These are phyloP conservation scores for Drosophila setosimentum DNA, from an alignment of 2,888 invertebrate species.

Conservation along the genomic window DNA sequence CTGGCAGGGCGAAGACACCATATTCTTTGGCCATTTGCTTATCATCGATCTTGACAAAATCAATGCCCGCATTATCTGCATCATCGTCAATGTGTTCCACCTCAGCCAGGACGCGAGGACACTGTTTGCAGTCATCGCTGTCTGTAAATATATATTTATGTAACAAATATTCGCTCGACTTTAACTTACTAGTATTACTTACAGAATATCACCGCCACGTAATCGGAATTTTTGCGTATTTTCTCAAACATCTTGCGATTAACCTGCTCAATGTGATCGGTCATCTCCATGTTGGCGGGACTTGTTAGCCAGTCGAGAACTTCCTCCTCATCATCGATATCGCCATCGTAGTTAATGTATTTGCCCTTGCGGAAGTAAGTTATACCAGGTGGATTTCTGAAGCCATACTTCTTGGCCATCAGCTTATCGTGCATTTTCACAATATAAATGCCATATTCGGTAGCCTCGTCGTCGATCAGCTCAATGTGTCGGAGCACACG, in stretches of 20 bases:
- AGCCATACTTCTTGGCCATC: constrained; percentile 97
- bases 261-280: constrained; percentile 96
- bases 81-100: constrained; percentile 98
- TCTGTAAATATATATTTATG: constrained; percentile 86
- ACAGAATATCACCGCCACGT: constrained; percentile 97
- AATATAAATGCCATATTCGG: constrained; percentile 95
- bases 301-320: constrained; percentile 95
- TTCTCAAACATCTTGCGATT: constrained; percentile 97
- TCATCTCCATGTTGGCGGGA: constrained; percentile 97
- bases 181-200: constrained; percentile 85
- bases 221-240: constrained; percentile 94
- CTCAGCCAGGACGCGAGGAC: constrained; percentile 93
- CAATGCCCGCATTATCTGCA: constrained; percentile 94
- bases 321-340: constrained; percentile 96
- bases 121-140: constrained; percentile 97
- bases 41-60: constrained; percentile 96
- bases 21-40: constrained; percentile 93
- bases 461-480: constrained; percentile 95
- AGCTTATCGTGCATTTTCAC: constrained; percentile 94
- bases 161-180: not conserved
- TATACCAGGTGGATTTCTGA: constrained; percentile 94
- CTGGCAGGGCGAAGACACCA: constrained; percentile 96
- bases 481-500: constrained; percentile 94
- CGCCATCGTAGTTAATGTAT: constrained; percentile 96
- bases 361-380: constrained; percentile 96